A percentile compares a stretch with the other conserved stretches of the same genome.
These are phyloP conservation scores for Paralvinella palmiformis DNA, from an alignment of 1,140 invertebrate species.

Conservation along the genomic window DNA sequence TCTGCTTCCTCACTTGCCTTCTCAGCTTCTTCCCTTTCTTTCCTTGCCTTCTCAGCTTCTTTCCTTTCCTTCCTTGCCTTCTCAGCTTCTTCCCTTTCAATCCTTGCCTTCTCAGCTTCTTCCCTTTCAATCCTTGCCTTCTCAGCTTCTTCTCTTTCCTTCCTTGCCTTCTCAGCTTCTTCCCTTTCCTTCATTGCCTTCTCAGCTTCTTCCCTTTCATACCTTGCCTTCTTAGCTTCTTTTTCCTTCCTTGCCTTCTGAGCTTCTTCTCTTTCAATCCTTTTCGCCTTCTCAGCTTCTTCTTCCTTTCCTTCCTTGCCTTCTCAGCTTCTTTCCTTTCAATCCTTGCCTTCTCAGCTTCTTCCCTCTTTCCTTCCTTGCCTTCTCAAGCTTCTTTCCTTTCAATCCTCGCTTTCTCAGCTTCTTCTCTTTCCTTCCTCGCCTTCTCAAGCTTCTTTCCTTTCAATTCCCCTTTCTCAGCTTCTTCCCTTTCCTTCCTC, in stretches of 20 bases:
- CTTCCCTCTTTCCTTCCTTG: no score
- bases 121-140: neutral
- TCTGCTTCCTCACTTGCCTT: neutral
- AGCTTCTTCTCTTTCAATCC: neutral
- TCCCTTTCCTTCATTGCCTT: neutral
- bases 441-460: no score
- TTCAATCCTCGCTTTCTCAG: no score
- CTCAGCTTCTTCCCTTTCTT: neutral
- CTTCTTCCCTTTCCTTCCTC: no score
- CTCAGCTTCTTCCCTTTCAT: neutral
- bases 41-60: neutral
- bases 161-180: neutral
- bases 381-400: no score
- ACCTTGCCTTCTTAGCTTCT: neutral
- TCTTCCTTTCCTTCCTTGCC: no score
- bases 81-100: neutral
- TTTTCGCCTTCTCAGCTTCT: no score
- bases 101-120: neutral
- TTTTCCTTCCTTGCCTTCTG: neutral
- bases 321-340: no score
- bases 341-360: no score
- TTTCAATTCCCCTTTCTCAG: no score
- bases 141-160: neutral
- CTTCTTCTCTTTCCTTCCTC: no score
- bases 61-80: neutral